phyloP scores from a whole-genome alignment of 2,888 invertebrate genomes.

The Troides aeacus region DNA sequence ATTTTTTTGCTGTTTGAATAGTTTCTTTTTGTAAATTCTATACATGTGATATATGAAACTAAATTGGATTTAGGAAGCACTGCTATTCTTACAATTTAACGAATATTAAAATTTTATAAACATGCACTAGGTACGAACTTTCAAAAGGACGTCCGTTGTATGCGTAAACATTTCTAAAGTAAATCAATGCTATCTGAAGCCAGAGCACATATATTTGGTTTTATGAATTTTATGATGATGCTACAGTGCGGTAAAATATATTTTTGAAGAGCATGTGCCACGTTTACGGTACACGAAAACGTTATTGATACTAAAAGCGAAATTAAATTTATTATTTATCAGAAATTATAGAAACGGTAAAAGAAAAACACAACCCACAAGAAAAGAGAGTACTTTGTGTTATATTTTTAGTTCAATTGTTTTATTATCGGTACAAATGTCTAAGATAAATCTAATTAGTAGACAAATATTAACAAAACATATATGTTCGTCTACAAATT shows the following conservation, averaged over 20 bases:
- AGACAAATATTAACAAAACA: no score
- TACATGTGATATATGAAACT: slow-evolving; percentile 40
- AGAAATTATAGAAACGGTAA: background rate
- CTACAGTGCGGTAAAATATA: slow-evolving; percentile 52
- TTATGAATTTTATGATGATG: slow-evolving; percentile 72
- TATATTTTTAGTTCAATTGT: no score
- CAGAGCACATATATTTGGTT: slow-evolving; percentile 56
- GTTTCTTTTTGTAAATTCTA: slow-evolving; percentile 7
- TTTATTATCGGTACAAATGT: no score
- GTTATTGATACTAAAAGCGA: slow-evolving; percentile 33
- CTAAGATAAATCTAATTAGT: no score
- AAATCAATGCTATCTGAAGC: slow-evolving; percentile 64
- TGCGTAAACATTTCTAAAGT: slow-evolving; percentile 66
- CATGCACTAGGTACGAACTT: slow-evolving; percentile 57
- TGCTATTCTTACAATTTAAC: slow-evolving; percentile 39
- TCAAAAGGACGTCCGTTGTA: slow-evolving; percentile 63
- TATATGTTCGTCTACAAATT: no score
- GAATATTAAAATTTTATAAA: slow-evolving; percentile 49
- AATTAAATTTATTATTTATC: background rate
- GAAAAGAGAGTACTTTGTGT: background rate
- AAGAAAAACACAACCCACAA: background rate
- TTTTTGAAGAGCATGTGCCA: slow-evolving; percentile 48
- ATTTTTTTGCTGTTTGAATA: background rate
- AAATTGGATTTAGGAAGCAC: slow-evolving; percentile 35
- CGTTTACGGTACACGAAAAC: slow-evolving; percentile 33